These are phyloP conservation scores for Tribolium freemani DNA, from an alignment of 2,888 invertebrate species.

Conservation along the genomic window DNA sequence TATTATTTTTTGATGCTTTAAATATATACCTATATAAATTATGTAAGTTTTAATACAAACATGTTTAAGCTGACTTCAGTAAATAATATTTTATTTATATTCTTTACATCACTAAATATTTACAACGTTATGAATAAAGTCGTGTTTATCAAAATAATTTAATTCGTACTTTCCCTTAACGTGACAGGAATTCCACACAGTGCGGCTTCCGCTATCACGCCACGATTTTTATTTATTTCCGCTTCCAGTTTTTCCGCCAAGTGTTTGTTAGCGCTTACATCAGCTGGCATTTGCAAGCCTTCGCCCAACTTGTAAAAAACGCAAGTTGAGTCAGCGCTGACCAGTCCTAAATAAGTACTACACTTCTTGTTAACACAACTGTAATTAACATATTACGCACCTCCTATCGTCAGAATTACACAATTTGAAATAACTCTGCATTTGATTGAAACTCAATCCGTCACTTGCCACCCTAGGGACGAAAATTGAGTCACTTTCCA, in stretches of 20 bases:
- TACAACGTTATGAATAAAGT: conserved; percentile 52
- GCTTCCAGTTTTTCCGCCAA: conserved; percentile 57
- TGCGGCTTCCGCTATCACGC: conserved; percentile 59
- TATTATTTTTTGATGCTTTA: conserved; percentile 58
- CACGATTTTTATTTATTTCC: conserved; percentile 55
- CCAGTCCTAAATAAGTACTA: conserved; percentile 65
- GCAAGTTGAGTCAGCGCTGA: conserved; percentile 68
- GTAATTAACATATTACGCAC: conserved; percentile 13
- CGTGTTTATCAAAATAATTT: conserved; percentile 48
- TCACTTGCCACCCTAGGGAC: conserved; percentile 66
- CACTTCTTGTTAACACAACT: neutral
- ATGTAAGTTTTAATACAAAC: conserved; percentile 53
- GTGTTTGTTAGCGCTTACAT: conserved; percentile 51
- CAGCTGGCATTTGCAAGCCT: conserved; percentile 58
- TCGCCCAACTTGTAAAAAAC: conserved; percentile 68
- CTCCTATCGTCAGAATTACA: conserved; percentile 39
- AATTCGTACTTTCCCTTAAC: conserved; percentile 33
- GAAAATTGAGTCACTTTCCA: conserved; percentile 63
- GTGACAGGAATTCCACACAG: conserved; percentile 57
- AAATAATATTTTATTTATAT: conserved; percentile 57
- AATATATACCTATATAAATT: conserved; percentile 46
- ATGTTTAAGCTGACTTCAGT: conserved; percentile 43
- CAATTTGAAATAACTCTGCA: conserved; percentile 56
- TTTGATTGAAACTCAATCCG: conserved; percentile 63
- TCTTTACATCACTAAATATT: conserved; percentile 57